Conservation (phyloP, 1,140 invertebrate genomes). For the Littorina saxatilis region DNA sequence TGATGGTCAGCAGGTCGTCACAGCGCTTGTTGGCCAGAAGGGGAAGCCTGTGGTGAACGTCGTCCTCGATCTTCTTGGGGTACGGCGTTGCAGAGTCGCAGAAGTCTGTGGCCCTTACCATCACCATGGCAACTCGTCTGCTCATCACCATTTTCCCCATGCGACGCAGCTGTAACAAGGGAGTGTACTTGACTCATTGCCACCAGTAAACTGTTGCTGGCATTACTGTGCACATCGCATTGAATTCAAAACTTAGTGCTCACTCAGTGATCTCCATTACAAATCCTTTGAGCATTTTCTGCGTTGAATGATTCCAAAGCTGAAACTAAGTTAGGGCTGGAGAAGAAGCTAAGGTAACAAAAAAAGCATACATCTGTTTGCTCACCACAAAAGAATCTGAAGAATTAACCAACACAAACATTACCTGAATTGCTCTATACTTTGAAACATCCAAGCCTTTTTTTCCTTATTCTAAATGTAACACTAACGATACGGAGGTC, state of each 20-base stretch:
- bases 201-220: not conserved
- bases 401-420: no score
- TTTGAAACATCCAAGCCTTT: no score
- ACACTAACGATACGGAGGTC: no score
- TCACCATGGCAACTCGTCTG: slow-evolving; percentile 67
- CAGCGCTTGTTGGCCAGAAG: slow-evolving; percentile 71
- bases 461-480: no score
- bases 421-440: no score
- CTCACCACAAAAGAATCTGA: no score
- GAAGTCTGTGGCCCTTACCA: slow-evolving; percentile 63
- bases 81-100: slow-evolving; percentile 68
- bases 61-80: slow-evolving; percentile 63
- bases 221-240: not conserved
- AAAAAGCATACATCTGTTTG: no score
- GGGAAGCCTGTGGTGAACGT: slow-evolving; percentile 66
- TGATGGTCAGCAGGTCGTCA: slow-evolving; percentile 73
- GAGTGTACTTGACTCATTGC: not conserved
- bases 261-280: no score
- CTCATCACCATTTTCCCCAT: slow-evolving; percentile 69
- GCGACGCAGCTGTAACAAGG: slow-evolving; percentile 57
- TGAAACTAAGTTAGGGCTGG: no score
- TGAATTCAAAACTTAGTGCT: not conserved
- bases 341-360: no score
- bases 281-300: no score
- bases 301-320: no score